Base-by-base conservation (phyloP, 2,888 invertebrate species). In the Drosophila flavopinicola region DNA sequence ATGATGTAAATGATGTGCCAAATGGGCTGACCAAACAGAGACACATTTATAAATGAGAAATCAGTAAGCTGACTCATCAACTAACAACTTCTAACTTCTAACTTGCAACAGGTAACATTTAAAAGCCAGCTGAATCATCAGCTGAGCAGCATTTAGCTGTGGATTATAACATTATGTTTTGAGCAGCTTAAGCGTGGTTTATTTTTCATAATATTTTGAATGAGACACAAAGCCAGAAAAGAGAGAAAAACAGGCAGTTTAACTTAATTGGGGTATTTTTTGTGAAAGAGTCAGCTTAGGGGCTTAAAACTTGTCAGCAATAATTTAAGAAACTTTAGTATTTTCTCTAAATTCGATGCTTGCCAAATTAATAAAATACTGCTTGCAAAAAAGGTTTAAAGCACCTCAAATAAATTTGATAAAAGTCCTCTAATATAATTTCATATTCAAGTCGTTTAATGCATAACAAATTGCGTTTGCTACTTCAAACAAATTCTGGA, bases 1-100 rank as follows among this genome's bases (percentile, higher is more conserved):
- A 15, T 30, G n/a, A 37, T 41, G 32, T 9, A 9, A 33, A 48
- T 27, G 45, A 65, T 47, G 51, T 59, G 73, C 52, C 64, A 79
- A 79, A 70, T 11, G 42, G 27, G 42, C 41, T 23, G 42, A 13
- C 35, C 35, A 53, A 44, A 20, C 41, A 17, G 38, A 38, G 11
- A 20, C 17, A 47, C 32, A 33, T 24, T 47, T 15, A n/a, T 20
- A 9, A 2, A 6, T 23, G 11, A 38, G 5, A 10, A 41, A 41
- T 24, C 57, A 35, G 27, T 10, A 4, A 33, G 41, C 41, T 33
- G 39, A 53, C 25, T 57, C 39, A 41, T 27, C 10, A 6, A 10
- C 3, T 37, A 1, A 15, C 11, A 37, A n/a, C 48, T 38, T 38
- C 38, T 38, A 48, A 17, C 9, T n/a, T 9, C 1, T 6, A 20